Percentiles rank a stretch among this genome's conserved stretches.
phyloP scores from a whole-genome alignment of 2,888 invertebrate genomes.

The Andrena bucephala region DNA sequence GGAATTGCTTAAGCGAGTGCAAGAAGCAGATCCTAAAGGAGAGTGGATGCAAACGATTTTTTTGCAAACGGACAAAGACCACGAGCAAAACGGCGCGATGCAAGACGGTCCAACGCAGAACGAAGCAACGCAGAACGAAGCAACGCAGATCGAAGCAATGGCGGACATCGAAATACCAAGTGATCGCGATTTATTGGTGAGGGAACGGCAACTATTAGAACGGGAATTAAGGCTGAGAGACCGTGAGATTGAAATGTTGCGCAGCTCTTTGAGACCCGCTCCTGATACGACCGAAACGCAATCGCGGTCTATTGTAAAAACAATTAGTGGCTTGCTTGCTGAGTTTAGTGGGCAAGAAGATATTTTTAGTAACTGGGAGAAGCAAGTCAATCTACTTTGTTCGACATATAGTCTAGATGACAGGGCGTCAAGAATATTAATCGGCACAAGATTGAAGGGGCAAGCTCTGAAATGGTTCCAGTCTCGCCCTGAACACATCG shows the following conservation, averaged over 20 bases:
- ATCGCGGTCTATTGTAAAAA: background rate
- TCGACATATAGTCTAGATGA: background rate
- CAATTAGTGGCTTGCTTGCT: background rate
- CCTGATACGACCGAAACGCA: too few relatives aligned
- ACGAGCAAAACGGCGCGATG: background rate
- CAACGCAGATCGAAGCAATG: too few relatives aligned
- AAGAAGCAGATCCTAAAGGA: background rate
- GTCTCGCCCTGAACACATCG: background rate
- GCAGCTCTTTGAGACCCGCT: too few relatives aligned
- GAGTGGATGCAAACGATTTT: background rate
- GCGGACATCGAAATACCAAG: too few relatives aligned
- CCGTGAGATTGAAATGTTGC: too few relatives aligned
- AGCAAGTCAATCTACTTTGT: background rate
- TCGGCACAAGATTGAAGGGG: background rate
- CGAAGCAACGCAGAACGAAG: too few relatives aligned
- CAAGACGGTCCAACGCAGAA: too few relatives aligned
- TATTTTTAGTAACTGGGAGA: background rate
- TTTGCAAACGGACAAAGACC: background rate
- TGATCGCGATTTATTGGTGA: too few relatives aligned
- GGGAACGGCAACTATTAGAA: too few relatives aligned
- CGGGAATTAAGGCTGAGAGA: too few relatives aligned
- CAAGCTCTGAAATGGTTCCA: conserved; percentile 11
- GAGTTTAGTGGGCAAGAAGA: background rate
- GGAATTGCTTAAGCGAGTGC: background rate
- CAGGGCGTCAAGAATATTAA: background rate